Evolutionary conservation across 2,113 vertebrate species (phyloP).

Genomic region (Acrocephalus kingi): DNA sequence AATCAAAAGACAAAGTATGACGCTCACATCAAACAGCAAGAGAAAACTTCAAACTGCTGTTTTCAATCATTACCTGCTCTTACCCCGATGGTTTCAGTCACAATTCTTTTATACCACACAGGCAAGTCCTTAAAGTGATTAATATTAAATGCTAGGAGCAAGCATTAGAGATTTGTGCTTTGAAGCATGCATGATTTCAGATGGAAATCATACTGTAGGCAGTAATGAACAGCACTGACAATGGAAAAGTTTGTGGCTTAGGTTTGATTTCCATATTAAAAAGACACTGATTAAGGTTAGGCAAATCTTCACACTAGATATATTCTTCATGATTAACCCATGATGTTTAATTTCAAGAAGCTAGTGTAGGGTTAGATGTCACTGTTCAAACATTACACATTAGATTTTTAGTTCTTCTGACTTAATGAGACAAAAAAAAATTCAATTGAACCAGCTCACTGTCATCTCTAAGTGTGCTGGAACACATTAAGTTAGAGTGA

Average conservation of each 20-base stretch:
- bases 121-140: neutral
- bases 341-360: neutral
- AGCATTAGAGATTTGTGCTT: neutral
- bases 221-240: neutral
- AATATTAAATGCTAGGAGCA: neutral
- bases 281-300: neutral
- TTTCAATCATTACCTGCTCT: neutral
- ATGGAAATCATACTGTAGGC: neutral
- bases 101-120: neutral
- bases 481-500: neutral
- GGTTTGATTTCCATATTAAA: neutral
- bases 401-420: neutral
- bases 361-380: neutral
- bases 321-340: neutral
- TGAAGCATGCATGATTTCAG: neutral
- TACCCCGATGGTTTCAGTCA: neutral
- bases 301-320: neutral
- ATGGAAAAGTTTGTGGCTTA: neutral
- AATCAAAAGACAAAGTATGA: neutral
- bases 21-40: neutral
- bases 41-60: neutral
- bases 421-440: neutral
- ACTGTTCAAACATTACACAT: neutral
- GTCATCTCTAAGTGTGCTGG: neutral
- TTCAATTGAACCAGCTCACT: neutral